Evolutionary conservation across 2,888 invertebrate genomes (phyloP), one percentile per base, ranked within the genome.

Genomic region (Chaitophorus viminalis): DNA sequence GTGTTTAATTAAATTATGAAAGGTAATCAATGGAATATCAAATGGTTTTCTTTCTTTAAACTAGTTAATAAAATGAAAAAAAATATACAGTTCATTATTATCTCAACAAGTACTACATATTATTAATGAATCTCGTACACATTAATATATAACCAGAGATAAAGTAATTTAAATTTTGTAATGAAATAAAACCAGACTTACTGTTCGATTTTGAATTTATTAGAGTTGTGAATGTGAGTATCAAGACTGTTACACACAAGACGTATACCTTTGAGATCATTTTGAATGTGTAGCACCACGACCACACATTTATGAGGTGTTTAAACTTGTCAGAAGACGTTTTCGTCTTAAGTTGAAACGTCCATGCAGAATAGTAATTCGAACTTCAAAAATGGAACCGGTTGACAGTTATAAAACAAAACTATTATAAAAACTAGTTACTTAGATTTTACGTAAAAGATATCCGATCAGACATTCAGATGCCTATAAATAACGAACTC

Each of bases 401-500:
- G 46, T 11, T 46, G 14, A 46, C 3, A 36, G 6, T 5, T 36
- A 5, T 5, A 60, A 60, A 18, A 6, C 9, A 21, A 60, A 60
- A 60, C 21, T 60, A 60, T 21, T 21, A 6, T 60, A 3, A 6
- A n/a, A n/a, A n/a, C n/a, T n/a, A n/a, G n/a, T n/a, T n/a, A n/a
- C n/a, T n/a, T n/a, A n/a, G n/a, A n/a, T n/a, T n/a, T n/a, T n/a
- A n/a, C n/a, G n/a, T n/a, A n/a, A 25, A 21, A 21, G 60, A 31
- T 70, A 6, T 70, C 4, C 29, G 9, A 31, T 70, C 31, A 70
- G 70, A 29, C 29, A 11, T 17, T 70, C 31, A 70, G 70, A 29
- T 72, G 52, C 33, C 33, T 33, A 54, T 11, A 60, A 82, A 82
- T 82, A 82, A 74, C 72, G 82, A 82, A 82, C 82, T 54, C 36